Evolutionary conservation across 1,140 invertebrate species (phyloP).

Genomic region (Micrasema longulum): DNA sequence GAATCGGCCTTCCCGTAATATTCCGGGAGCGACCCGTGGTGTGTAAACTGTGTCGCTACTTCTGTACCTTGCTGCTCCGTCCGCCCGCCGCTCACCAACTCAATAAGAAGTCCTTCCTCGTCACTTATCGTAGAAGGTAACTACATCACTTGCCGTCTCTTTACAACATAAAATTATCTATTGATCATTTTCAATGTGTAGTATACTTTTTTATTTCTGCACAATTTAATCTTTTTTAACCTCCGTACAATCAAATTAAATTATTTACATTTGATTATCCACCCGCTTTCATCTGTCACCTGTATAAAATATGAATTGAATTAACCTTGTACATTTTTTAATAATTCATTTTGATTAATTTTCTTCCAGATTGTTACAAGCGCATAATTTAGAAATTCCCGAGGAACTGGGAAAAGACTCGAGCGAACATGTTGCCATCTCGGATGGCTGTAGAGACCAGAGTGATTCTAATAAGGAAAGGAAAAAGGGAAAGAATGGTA

Average conservation of each 20-base stretch:
- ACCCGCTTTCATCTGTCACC: too few relatives aligned
- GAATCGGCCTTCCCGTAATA: constrained; percentile 76
- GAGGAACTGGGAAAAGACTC: constrained; percentile 71
- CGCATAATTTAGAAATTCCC: constrained; percentile 76
- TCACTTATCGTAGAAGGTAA: constrained; percentile 77
- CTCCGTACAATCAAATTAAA: too few relatives aligned
- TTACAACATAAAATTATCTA: too few relatives aligned
- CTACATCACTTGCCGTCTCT: too few relatives aligned
- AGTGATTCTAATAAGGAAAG: constrained; percentile 63
- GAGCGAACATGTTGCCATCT: constrained; percentile 45
- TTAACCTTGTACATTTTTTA: too few relatives aligned
- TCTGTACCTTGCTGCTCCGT: constrained; percentile 77
- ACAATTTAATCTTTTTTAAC: too few relatives aligned
- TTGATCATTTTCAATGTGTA: too few relatives aligned
- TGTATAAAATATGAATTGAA: too few relatives aligned
- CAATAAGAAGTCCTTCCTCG: constrained; percentile 72
- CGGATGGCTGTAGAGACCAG: constrained; percentile 61
- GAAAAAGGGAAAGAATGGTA: constrained; percentile 64
- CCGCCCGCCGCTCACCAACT: constrained; percentile 66
- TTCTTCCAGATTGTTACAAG: constrained; percentile 74
- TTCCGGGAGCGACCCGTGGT: constrained; percentile 71
- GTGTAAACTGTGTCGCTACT: constrained; percentile 84
- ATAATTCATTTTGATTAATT: constrained; percentile 13
- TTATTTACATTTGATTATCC: too few relatives aligned
- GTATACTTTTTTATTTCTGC: too few relatives aligned